A percentile compares a stretch with the other conserved stretches of the same genome.
Evolutionary conservation across 2,888 invertebrate genomes (phyloP).

Genomic region (Malachius bipustulatus): DNA sequence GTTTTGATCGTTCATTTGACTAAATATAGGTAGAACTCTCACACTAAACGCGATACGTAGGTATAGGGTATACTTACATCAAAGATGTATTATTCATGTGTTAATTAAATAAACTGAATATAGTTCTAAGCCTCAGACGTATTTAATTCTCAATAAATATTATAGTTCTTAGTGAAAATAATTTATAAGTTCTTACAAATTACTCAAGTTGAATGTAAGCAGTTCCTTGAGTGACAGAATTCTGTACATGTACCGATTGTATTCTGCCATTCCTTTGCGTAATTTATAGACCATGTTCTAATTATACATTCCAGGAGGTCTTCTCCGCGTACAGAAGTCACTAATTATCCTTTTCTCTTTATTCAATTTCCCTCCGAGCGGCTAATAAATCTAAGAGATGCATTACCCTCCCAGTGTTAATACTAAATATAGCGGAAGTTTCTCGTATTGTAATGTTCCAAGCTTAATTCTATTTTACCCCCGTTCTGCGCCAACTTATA

Average conservation of each 20-base stretch:
- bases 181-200: slow-evolving; percentile 19
- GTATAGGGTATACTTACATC: no score
- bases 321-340: slow-evolving; percentile 25
- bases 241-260: slow-evolving; percentile 28
- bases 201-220: slow-evolving; percentile 16
- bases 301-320: slow-evolving; percentile 29
- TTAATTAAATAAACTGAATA: no score
- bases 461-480: slow-evolving; percentile 3
- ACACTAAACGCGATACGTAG: no score
- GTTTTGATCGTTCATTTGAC: no score
- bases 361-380: slow-evolving; percentile 27
- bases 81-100: no score
- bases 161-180: no score
- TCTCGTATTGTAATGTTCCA: slow-evolving; percentile 11
- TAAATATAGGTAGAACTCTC: no score
- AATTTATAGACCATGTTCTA: slow-evolving; percentile 32
- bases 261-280: slow-evolving; percentile 27
- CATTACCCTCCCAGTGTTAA: slow-evolving; percentile 18
- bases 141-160: no score
- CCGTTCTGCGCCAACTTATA: background rate
- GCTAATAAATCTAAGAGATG: slow-evolving; percentile 23
- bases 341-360: slow-evolving; percentile 30
- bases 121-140: no score
- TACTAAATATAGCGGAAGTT: slow-evolving; percentile 15
- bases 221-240: slow-evolving; percentile 27